Evolutionary conservation across 2,888 invertebrate genomes (phyloP), one percentile per base, ranked within the genome.

Genomic region (Amphiduros pacificus): DNA sequence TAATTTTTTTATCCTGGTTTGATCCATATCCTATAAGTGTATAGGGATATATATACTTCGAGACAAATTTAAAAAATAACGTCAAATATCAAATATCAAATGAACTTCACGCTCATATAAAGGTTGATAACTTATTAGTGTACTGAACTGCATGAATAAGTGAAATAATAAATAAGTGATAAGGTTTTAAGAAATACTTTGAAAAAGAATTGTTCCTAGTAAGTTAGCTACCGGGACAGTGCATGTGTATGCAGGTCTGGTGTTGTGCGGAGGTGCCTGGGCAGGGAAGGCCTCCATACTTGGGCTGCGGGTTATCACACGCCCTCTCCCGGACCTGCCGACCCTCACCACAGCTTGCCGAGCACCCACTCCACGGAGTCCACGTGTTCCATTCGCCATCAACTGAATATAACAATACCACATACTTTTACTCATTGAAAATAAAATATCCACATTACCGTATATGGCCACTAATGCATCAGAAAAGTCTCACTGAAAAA

Each of bases 321-420:
- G 55, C 55, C 22, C 66, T 55, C 1, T 41, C 41, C 31, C 66
- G 57, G 5, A 55, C 36, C 22, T 51, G 26, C 20, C 40, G 51
- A 28, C 66, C 66, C 31, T 20, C 52, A 14, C 58, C 66, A 55
- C 66, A 66, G 6, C 54, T 55, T 14, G 52, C 49, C 20, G 58
- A 57, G 63, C 66, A 66, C 29, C 49, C 56, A 4, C 61, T 60
- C 66, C 66, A 66, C 6, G 48, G 24, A 11, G 48, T 22, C 66
- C 66, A 66, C 17, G 60, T 56, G 11, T 61, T 40, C 66, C 66
- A 66, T 2, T 63, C 63, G 11, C 66, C 66, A 52, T 66, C 57
- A 24, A 66, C 63, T 55, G 48, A 20, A 55, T 20, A 20, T 44
- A 17, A n/a, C n/a, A n/a, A n/a, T n/a, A n/a, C n/a, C n/a, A n/a